Conservation (phyloP, 2,113 vertebrate genomes). For the Natator depressus region DNA sequence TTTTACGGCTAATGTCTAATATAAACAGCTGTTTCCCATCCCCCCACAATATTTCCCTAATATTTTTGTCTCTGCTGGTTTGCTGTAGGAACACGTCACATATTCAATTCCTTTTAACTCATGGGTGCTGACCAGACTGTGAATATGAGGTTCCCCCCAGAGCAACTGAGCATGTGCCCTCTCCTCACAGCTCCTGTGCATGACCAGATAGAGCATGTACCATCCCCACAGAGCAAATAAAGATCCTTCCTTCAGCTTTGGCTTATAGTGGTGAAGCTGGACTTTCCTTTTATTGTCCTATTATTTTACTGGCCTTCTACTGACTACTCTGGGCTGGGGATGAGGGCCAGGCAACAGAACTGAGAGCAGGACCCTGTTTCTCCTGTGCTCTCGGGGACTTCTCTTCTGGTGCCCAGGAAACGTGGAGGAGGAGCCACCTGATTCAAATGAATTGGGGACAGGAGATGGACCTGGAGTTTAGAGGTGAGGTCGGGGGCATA, state of each 20-base stretch:
- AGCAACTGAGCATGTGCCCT: fast-evolving
- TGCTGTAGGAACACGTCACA: neutral
- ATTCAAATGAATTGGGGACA: neutral
- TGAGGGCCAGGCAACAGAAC: neutral
- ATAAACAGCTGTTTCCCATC: neutral
- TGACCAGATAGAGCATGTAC: neutral
- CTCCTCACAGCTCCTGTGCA: neutral
- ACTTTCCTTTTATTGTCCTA: neutral
- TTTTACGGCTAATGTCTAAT: neutral
- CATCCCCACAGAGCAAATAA: neutral
- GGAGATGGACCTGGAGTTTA: neutral
- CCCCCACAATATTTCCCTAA: neutral
- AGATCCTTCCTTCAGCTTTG: neutral
- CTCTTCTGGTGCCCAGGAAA: neutral
- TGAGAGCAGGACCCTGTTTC: neutral
- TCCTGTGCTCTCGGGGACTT: neutral
- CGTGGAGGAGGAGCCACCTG: neutral
- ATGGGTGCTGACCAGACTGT: neutral
- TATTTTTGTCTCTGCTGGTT: neutral
- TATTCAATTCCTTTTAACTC: neutral
- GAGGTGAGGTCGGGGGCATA: neutral
- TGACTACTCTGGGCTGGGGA: neutral
- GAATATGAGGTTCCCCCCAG: neutral
- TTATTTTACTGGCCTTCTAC: neutral
- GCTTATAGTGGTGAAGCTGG: neutral